Conservation (phyloP, 2,797 vertebrate genomes). For the Sebastes hubbsi region DNA sequence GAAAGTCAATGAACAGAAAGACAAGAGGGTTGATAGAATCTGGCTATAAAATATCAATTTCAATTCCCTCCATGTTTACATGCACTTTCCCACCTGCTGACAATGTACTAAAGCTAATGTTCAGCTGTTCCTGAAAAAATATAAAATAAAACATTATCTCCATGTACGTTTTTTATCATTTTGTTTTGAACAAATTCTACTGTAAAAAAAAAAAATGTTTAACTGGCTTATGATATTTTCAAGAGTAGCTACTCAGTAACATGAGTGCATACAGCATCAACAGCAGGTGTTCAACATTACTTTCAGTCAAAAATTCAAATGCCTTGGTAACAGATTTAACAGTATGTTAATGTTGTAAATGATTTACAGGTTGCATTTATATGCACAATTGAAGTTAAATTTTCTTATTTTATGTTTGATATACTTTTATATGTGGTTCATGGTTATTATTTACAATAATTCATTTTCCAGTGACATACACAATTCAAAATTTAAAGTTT, state of each 20-base stretch:
- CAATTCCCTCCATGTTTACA: conserved; percentile 35
- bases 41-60: conserved; percentile 65
- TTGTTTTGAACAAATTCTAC: background rate
- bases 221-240: background rate
- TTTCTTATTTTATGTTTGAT: background rate
- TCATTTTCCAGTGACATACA: background rate
- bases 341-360: background rate
- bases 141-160: background rate
- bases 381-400: background rate
- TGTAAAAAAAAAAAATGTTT: background rate
- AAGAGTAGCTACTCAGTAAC: background rate
- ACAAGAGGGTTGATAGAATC: conserved; percentile 63
- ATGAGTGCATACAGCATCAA: background rate
- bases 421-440: background rate
- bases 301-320: background rate
- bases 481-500: background rate
- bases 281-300: background rate
- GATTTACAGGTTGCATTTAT: background rate
- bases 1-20: conserved; percentile 67
- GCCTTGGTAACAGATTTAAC: too few species aligned
- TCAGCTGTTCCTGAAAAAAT: background rate
- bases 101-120: background rate
- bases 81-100: background rate
- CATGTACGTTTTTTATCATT: background rate
- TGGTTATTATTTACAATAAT: background rate